These are phyloP conservation scores for Goniozus legneri DNA, from an alignment of 1,140 invertebrate genomes.

Conservation along the genomic window DNA sequence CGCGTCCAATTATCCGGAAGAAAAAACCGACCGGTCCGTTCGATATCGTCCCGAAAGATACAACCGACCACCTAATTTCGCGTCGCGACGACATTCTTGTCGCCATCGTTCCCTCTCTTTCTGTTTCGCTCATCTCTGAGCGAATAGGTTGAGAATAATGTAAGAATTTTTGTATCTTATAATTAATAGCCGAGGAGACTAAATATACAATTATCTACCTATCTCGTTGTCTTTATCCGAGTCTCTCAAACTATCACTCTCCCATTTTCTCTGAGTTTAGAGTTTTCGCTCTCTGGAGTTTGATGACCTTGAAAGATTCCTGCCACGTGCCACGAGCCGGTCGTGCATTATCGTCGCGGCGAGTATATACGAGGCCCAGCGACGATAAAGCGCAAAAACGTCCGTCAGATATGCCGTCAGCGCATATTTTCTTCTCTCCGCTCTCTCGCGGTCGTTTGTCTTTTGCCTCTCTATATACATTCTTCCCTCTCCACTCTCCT, in stretches of 20 bases:
- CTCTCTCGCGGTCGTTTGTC: too few species aligned
- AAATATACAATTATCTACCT: background rate
- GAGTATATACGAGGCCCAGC: conserved; percentile 3
- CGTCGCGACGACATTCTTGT: too few species aligned
- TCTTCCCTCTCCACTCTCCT: background rate
- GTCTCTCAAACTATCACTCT: conserved; percentile 2
- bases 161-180: background rate
- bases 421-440: conserved; percentile 1
- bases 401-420: background rate
- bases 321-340: conserved; percentile 14
- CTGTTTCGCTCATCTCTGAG: background rate
- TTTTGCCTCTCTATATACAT: background rate
- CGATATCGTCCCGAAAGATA: too few species aligned
- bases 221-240: background rate
- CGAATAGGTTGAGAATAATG: background rate
- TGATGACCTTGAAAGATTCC: conserved; percentile 12
- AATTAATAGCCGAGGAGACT: too few species aligned
- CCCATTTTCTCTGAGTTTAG: too few species aligned
- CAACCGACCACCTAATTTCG: too few species aligned
- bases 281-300: conserved; percentile 6
- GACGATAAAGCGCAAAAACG: conserved; percentile 9
- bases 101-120: background rate
- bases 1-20: too few species aligned
- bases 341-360: conserved; percentile 14
- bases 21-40: too few species aligned